A percentile compares a stretch with the other conserved stretches of the same genome.
These are phyloP conservation scores for Drosophila seclusa DNA, from an alignment of 2,888 invertebrate genomes.

Conservation along the genomic window DNA sequence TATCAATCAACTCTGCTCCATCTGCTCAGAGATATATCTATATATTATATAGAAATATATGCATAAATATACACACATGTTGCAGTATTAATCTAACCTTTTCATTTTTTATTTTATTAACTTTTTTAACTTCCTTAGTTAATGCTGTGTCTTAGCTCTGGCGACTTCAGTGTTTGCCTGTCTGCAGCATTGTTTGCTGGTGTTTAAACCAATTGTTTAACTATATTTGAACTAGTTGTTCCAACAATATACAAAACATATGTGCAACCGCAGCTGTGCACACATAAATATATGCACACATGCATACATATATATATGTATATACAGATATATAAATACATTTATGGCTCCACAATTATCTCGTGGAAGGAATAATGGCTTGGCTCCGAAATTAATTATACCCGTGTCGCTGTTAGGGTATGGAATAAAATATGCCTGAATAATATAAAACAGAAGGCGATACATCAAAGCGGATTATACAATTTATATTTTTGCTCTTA, in stretches of 20 bases:
- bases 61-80: background rate
- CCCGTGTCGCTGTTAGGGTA: conserved; percentile 11
- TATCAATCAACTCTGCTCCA: background rate
- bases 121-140: background rate
- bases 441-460: conserved; percentile 81
- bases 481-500: conserved; percentile 74
- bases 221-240: background rate
- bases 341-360: background rate
- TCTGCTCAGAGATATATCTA: background rate
- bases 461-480: conserved; percentile 80
- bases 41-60: background rate
- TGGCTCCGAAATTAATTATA: background rate
- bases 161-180: background rate
- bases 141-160: background rate
- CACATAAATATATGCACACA: background rate
- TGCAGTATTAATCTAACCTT: background rate
- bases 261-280: background rate
- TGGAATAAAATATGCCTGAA: conserved; percentile 75
- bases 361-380: background rate
- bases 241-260: background rate
- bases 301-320: background rate
- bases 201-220: background rate
- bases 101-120: background rate
- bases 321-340: background rate
- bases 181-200: background rate